These are phyloP conservation scores for Acromyrmex heyeri DNA, from an alignment of 1,140 invertebrate species.

Conservation along the genomic window DNA sequence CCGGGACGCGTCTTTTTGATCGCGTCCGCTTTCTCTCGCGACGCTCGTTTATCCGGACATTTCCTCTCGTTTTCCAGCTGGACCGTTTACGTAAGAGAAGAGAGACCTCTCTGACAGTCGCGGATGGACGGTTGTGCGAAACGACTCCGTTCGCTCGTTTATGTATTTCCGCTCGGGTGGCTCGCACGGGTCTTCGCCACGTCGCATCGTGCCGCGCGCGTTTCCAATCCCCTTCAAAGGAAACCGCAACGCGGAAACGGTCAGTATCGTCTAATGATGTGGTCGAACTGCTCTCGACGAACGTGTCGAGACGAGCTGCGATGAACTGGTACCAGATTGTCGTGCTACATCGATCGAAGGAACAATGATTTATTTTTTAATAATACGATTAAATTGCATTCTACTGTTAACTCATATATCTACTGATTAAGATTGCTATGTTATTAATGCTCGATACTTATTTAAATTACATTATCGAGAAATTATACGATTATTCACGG, in stretches of 20 bases:
- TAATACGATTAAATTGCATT: background rate
- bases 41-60: constrained; percentile 56
- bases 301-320: constrained; percentile 38
- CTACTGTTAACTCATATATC: too few species aligned
- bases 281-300: constrained; percentile 74
- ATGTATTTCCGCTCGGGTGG: constrained; percentile 84
- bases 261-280: constrained; percentile 84
- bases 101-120: constrained; percentile 7
- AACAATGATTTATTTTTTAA: background rate
- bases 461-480: background rate
- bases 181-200: constrained; percentile 63
- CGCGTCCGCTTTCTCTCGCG: constrained; percentile 36
- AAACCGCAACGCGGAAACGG: constrained; percentile 82
- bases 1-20: constrained; percentile 66
- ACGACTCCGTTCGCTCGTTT: constrained; percentile 76
- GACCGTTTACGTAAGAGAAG: constrained; percentile 36
- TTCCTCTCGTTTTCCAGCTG: constrained; percentile 61
- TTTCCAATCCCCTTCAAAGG: constrained; percentile 81
- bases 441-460: background rate
- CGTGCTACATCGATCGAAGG: background rate
- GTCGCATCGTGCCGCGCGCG: constrained; percentile 57
- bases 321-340: constrained; percentile 43
- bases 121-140: constrained; percentile 5
- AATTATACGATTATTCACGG: too few species aligned
- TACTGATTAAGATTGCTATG: background rate